A percentile compares a stretch with the other conserved stretches of the same genome.
Evolutionary conservation across 2,113 vertebrate genomes (phyloP).

Genomic region (Mobula birostris): DNA sequence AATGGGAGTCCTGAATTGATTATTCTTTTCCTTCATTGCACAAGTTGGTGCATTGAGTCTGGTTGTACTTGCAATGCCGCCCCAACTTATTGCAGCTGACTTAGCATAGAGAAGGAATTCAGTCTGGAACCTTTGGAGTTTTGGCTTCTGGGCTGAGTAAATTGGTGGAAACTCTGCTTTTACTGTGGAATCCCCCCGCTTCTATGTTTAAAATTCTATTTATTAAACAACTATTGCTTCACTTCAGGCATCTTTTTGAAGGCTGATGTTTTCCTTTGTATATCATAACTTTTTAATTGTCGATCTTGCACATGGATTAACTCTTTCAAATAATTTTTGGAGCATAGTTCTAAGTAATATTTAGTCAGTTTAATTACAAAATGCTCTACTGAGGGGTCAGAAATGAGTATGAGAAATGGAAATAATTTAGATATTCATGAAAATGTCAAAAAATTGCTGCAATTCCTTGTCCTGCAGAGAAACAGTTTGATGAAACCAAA

Average conservation of each 20-base stretch:
- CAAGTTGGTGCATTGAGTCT: neutral
- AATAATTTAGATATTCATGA: neutral
- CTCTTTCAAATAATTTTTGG: neutral
- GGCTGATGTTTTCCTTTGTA: neutral
- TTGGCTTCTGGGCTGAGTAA: neutral
- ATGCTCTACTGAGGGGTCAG: neutral
- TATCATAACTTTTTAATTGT: neutral
- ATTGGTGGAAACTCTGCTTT: neutral
- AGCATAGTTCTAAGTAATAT: neutral
- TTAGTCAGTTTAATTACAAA: neutral
- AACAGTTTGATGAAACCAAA: constrained; percentile 75
- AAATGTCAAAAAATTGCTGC: neutral
- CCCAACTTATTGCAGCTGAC: neutral
- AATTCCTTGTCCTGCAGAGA: constrained; percentile 64
- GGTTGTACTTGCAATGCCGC: neutral
- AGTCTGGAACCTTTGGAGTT: neutral
- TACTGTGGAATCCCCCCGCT: neutral
- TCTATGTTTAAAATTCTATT: neutral
- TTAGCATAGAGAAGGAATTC: neutral
- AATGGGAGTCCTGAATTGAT: neutral
- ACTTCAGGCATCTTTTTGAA: neutral
- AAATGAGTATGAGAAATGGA: neutral
- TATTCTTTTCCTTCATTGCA: neutral
- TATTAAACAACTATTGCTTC: neutral
- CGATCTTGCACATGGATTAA: neutral